These are phyloP conservation scores for Austrofundulus limnaeus DNA, from an alignment of 2,113 vertebrate genomes.

Conservation along the genomic window DNA sequence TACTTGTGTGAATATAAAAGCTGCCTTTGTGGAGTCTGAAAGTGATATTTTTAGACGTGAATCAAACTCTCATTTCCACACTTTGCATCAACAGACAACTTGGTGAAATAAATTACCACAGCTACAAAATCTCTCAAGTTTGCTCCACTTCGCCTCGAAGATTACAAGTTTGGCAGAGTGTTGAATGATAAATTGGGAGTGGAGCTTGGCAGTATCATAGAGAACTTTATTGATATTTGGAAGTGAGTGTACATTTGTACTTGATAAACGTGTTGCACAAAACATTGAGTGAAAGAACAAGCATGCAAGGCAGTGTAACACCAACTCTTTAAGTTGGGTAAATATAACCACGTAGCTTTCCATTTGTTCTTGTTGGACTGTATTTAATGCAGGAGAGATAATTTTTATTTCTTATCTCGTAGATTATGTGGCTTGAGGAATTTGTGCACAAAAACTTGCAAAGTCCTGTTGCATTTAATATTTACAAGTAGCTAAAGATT, in stretches of 20 bases:
- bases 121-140: neutral
- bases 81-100: neutral
- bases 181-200: neutral
- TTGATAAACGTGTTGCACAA: neutral
- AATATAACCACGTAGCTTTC: neutral
- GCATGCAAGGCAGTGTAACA: neutral
- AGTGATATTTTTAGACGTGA: constrained; percentile 1
- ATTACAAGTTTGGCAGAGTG: neutral
- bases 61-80: neutral
- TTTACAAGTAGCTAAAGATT: constrained; percentile 16
- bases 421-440: neutral
- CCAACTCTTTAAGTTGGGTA: too few relatives aligned
- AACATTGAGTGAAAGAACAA: neutral
- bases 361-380: neutral
- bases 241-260: neutral
- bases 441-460: neutral
- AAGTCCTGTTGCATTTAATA: constrained; percentile 14
- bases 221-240: neutral
- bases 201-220: neutral
- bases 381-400: neutral
- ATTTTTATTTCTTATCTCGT: neutral
- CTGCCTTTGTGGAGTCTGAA: neutral
- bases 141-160: neutral
- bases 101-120: neutral
- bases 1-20: neutral